Percentiles rank a stretch among this genome's conserved stretches.
Evolutionary conservation across 92 coral and sea anemone species (phyloP).

Genomic region (Virgularia gustaviana): DNA sequence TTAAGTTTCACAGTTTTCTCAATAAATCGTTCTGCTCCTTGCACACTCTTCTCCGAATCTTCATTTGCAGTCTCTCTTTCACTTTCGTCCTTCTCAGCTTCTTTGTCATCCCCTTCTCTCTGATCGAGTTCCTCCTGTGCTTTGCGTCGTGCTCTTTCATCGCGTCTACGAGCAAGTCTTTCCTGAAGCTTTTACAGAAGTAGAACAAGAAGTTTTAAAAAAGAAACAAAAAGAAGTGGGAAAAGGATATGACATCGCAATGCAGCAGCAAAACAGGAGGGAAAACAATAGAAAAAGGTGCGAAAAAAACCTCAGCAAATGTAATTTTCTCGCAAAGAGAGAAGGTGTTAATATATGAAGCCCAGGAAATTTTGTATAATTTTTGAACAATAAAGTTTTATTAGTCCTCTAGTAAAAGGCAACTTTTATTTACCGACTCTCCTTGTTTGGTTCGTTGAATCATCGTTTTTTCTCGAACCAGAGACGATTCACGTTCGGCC

Average conservation of each 20-base stretch:
- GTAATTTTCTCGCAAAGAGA: too few relatives aligned
- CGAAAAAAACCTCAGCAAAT: too few relatives aligned
- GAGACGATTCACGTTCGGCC: slow-evolving; percentile 91
- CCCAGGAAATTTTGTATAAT: too few relatives aligned
- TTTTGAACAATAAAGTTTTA: not conserved
- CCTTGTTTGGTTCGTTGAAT: slow-evolving; percentile 70
- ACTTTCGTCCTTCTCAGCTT: slow-evolving; percentile 12
- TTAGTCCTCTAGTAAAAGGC: slow-evolving; percentile 16
- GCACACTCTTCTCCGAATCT: slow-evolving; percentile 2
- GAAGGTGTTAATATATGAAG: too few relatives aligned
- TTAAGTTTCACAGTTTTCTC: slow-evolving; percentile 32
- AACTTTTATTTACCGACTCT: slow-evolving; percentile 64
- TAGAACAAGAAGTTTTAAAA: not conserved
- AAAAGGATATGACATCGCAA: too few relatives aligned
- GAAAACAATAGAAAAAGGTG: too few relatives aligned
- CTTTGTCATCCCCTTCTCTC: slow-evolving; percentile 40
- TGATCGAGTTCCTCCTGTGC: slow-evolving; percentile 60
- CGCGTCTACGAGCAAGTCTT: slow-evolving; percentile 80
- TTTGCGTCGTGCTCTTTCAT: slow-evolving; percentile 59
- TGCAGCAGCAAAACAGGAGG: too few relatives aligned
- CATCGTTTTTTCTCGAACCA: slow-evolving; percentile 93
- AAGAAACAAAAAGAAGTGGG: not conserved
- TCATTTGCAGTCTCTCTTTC: slow-evolving; percentile 52
- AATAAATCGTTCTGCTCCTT: not conserved
- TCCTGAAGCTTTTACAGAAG: slow-evolving; percentile 75